Conservation (phyloP, 2,113 vertebrate species). For the Gopherus flavomarginatus region DNA sequence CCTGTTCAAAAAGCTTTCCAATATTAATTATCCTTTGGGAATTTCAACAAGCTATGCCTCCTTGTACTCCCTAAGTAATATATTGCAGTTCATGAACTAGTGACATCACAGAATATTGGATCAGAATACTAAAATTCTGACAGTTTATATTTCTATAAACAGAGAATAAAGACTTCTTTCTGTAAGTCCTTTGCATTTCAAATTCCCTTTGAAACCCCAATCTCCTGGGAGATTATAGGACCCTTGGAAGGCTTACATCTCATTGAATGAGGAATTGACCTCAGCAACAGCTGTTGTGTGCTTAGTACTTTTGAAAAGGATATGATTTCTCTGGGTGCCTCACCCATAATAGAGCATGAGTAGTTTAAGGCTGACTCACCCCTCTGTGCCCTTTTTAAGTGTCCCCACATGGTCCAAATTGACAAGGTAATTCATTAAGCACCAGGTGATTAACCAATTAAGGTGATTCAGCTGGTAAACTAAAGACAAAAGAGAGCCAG, state of each 20-base stretch:
- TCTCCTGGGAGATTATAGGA: neutral
- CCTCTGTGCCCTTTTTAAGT: neutral
- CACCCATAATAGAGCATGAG: neutral
- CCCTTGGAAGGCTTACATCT: neutral
- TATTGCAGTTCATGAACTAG: neutral
- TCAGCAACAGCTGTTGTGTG: neutral
- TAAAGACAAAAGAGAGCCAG: neutral
- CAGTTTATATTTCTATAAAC: rapidly evolving
- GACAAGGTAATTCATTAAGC: neutral
- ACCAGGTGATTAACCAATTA: neutral
- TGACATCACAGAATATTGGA: neutral
- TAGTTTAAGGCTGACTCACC: neutral
- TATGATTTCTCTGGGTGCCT: neutral
- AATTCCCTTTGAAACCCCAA: neutral
- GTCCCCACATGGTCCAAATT: neutral
- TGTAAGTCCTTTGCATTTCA: neutral
- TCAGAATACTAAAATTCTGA: neutral
- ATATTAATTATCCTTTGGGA: neutral
- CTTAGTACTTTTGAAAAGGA: neutral
- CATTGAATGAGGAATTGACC: neutral
- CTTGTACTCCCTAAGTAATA: neutral
- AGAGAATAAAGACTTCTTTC: neutral
- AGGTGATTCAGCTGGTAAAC: neutral
- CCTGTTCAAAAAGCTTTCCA: neutral
- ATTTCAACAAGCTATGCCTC: neutral